Evolutionary conservation across 2,797 vertebrate genomes (phyloP), one percentile per base, ranked within the genome.

Genomic region (Eleutherodactylus coqui): DNA sequence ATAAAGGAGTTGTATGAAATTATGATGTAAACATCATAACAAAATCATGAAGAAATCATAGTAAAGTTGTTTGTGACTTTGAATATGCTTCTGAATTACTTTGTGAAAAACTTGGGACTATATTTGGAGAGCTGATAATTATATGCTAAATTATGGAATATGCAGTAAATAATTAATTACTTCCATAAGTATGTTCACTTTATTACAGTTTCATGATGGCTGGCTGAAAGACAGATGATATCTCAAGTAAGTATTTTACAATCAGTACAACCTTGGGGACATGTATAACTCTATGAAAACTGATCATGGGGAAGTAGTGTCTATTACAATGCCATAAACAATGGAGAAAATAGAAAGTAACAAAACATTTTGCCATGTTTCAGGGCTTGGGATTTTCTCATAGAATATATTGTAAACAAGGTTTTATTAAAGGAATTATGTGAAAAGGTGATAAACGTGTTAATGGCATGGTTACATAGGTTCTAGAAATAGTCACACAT

Each of bases 141-240:
- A 81, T 67, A 86, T 81, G 43, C 53, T 86, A 82, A 86, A 86
- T 82, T 86, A 86, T 86, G 43, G 55, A 86, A 67, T 72, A 43
- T 75, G 72, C 24, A 41, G 41, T 86, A 75, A 85, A 86, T 81
- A 81, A 81, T 86, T 86, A 55, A 86, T 86, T 86, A 75, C 69
- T 86, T 64, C 29, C 73, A 51, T 51, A 45, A 76, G 55, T 51
- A 76, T 73, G 17, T 67, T 75, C 70, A 51, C 58, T 81, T 75
- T 75, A 81, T 80, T 75, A 81, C 27, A 43, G n/a, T 60, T 85
- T 80, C 32, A 75, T 62, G 29, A 60, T 73, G n/a, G 41, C 78
- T 24, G 51, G 67, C 78, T 38, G 62, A 43, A 27, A 82, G 53
- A 70, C 55, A 86, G 72, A n/a, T 53, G 36, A 29, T 81, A 58